Percentiles rank a stretch among this genome's conserved stretches.
These are phyloP conservation scores for Drosophila varians DNA, from an alignment of 1,140 invertebrate species.

Conservation along the genomic window DNA sequence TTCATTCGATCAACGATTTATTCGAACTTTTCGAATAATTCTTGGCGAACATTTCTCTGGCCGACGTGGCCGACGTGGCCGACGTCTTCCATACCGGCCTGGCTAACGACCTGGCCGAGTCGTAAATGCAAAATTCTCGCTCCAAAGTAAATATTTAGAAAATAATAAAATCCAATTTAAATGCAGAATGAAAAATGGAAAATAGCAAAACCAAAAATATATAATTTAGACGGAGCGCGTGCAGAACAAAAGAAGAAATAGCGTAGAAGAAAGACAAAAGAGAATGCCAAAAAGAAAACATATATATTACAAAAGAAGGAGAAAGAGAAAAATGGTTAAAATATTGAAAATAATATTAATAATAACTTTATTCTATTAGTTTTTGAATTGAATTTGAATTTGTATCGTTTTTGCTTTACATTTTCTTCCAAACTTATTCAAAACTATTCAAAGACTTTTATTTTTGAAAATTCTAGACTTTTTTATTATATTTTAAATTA, in stretches of 20 bases:
- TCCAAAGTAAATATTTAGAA: slow-evolving; percentile 72
- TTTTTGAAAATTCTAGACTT: too few relatives aligned
- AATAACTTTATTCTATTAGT: too few relatives aligned
- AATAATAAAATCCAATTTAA: slow-evolving; percentile 71
- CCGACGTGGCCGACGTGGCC: too few relatives aligned
- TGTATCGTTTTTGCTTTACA: too few relatives aligned
- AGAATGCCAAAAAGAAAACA: background rate
- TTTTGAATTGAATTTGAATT: too few relatives aligned
- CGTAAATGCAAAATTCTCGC: slow-evolving; percentile 63
- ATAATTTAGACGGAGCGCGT: slow-evolving; percentile 22
- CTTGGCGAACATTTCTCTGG: slow-evolving; percentile 5
- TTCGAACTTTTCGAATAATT: background rate
- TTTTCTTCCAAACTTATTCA: too few relatives aligned
- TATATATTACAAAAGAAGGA: background rate
- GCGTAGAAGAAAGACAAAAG: background rate
- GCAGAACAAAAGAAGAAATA: slow-evolving; percentile 18
- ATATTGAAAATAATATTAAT: background rate
- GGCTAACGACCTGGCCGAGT: slow-evolving; percentile 22
- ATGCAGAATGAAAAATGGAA: slow-evolving; percentile 36
- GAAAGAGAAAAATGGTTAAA: background rate
- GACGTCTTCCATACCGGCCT: slow-evolving; percentile 1
- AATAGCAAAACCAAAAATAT: background rate
- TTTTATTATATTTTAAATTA: too few relatives aligned
- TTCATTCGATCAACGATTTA: background rate
- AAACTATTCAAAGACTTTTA: too few relatives aligned